These are phyloP conservation scores for Micronycteris hirsuta DNA, from an alignment of 2,113 vertebrate genomes.

Conservation along the genomic window DNA sequence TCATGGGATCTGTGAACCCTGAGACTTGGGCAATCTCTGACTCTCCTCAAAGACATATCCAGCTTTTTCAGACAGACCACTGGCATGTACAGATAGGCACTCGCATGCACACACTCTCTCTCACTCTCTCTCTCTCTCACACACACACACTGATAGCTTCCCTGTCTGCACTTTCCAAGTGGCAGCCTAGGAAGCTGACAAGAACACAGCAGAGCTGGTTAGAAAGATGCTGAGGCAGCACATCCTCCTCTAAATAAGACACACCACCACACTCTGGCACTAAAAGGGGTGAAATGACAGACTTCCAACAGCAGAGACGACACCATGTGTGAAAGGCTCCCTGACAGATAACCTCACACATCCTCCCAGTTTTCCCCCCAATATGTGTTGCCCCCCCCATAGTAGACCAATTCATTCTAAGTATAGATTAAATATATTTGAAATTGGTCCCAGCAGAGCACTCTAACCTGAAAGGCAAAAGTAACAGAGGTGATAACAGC, in stretches of 20 bases:
- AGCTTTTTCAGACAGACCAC: neutral
- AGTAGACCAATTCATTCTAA: neutral
- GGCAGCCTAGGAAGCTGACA: neutral
- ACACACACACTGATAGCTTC: neutral
- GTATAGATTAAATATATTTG: neutral
- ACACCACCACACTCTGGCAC: neutral
- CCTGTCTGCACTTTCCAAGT: neutral
- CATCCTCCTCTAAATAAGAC: neutral
- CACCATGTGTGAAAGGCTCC: neutral
- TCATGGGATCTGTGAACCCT: neutral
- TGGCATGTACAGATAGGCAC: neutral
- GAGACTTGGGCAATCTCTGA: neutral
- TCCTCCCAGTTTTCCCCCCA: neutral
- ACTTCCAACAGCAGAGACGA: neutral
- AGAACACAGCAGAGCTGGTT: neutral
- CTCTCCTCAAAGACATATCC: neutral
- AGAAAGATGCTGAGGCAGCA: neutral
- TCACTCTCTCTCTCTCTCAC: neutral
- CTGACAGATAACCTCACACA: neutral
- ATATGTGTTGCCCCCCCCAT: neutral
- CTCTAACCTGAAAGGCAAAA: neutral
- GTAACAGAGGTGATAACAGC: neutral
- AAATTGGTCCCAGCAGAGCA: neutral
- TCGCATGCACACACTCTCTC: neutral
- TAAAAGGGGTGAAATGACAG: neutral